phyloP scores from a whole-genome alignment of 2,888 invertebrate genomes.

The Nymphalis c-album region DNA sequence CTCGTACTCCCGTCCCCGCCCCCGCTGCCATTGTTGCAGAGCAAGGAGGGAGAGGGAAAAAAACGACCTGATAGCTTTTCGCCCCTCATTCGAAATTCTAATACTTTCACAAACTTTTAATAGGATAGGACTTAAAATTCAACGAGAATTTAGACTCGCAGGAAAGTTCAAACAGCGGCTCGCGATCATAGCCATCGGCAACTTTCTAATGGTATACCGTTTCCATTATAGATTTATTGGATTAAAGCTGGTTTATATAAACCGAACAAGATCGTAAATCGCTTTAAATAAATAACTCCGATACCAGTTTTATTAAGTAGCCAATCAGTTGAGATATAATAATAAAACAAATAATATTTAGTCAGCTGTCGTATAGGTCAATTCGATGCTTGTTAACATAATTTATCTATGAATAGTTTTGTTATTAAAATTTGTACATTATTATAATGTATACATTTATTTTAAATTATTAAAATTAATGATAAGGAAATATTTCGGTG shows the following conservation, averaged over 20 bases:
- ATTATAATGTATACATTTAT: not conserved
- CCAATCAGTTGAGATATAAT: not conserved
- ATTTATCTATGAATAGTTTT: not conserved
- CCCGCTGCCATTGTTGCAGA: slow-evolving; percentile 48
- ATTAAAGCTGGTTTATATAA: slow-evolving; percentile 29
- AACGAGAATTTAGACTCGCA: slow-evolving; percentile 67
- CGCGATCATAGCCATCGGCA: slow-evolving; percentile 50
- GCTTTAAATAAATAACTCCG: slow-evolving; percentile 8
- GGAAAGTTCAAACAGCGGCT: slow-evolving; percentile 62
- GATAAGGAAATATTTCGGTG: not conserved
- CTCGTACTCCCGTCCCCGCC: slow-evolving; percentile 40
- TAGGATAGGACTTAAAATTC: slow-evolving; percentile 79
- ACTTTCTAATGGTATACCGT: slow-evolving; percentile 46
- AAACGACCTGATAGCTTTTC: slow-evolving; percentile 76
- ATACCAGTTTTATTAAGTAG: slow-evolving; percentile 14
- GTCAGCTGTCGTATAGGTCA: not conserved
- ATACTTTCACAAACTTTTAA: slow-evolving; percentile 80
- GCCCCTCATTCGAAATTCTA: slow-evolving; percentile 79
- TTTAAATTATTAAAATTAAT: not conserved
- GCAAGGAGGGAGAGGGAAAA: slow-evolving; percentile 61
- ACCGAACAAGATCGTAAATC: slow-evolving; percentile 19
- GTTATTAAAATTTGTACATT: slow-evolving; percentile 2
- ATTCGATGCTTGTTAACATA: not conserved
- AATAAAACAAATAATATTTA: not conserved
- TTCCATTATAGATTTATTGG: slow-evolving; percentile 42